Conservation (phyloP, 2,797 vertebrate species). For the Pterois miles region DNA sequence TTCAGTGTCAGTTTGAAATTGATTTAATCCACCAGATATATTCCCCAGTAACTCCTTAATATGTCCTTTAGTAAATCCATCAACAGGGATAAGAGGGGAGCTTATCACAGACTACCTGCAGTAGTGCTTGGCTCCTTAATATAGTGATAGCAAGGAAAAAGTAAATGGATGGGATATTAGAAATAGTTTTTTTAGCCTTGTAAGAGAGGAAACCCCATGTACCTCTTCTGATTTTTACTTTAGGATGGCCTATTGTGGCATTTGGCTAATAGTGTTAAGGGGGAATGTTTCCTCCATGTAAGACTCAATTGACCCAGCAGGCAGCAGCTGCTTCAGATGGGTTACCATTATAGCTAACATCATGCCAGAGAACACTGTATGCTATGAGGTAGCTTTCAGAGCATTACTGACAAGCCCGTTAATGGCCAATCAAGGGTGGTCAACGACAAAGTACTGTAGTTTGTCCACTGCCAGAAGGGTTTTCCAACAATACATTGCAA, state of each 20-base stretch:
- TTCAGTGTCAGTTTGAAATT: constrained; percentile 32
- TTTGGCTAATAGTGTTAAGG: background rate
- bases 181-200: background rate
- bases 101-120: constrained; percentile 20
- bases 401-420: constrained; percentile 19
- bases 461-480: background rate
- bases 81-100: constrained; percentile 13
- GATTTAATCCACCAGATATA: constrained; percentile 28
- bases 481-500: background rate
- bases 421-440: constrained; percentile 20
- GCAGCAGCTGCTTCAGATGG: background rate
- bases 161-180: background rate
- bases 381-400: constrained; percentile 16
- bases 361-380: background rate
- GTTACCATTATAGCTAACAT: constrained; percentile 3
- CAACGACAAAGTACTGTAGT: constrained; percentile 13
- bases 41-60: constrained; percentile 11
- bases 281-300: background rate
- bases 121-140: constrained; percentile 4
- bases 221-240: background rate
- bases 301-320: background rate
- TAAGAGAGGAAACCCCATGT: background rate
- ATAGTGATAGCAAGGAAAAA: background rate
- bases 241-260: background rate
- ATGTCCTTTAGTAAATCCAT: constrained; percentile 26